Evolutionary conservation across 1,140 invertebrate genomes (phyloP).

Genomic region (Brachionus sp.): DNA sequence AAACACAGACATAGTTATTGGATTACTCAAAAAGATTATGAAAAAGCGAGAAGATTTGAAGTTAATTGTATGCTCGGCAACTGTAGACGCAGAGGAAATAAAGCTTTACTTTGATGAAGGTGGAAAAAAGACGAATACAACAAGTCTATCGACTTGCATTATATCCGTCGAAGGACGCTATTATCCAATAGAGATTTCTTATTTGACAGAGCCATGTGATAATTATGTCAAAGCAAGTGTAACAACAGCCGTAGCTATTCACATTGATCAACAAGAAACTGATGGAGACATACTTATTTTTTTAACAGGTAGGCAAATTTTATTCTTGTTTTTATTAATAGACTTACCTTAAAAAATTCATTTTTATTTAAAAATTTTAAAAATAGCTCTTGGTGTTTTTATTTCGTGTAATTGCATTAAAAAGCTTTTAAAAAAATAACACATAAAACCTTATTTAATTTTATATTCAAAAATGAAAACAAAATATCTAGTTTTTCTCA

Average conservation of each 20-base stretch:
- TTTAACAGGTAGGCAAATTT: constrained; percentile 65
- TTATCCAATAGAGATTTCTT: constrained; percentile 82
- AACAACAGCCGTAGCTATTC: neutral
- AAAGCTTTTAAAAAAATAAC: neutral
- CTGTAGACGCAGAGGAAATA: constrained; percentile 78
- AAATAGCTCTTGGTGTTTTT: neutral
- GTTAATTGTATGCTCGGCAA: constrained; percentile 87
- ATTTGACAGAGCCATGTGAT: constrained; percentile 56
- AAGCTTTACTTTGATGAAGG: constrained; percentile 47
- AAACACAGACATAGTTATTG: constrained; percentile 88
- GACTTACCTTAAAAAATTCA: too few relatives aligned
- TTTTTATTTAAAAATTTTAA: neutral
- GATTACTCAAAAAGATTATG: constrained; percentile 84
- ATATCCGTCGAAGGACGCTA: constrained; percentile 81
- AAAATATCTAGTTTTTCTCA: too few relatives aligned
- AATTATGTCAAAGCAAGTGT: constrained; percentile 37
- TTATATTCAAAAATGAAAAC: too few relatives aligned
- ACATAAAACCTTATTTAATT: too few relatives aligned
- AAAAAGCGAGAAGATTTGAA: constrained; percentile 78
- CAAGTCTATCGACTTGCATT: constrained; percentile 63
- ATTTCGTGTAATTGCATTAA: neutral
- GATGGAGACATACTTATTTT: constrained; percentile 85
- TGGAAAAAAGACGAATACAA: neutral
- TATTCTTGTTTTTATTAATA: neutral
- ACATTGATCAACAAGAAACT: constrained; percentile 67